Percentiles rank a stretch among this genome's conserved stretches.
phyloP scores from a whole-genome alignment of 2,113 vertebrate species.

The Empidonax traillii region DNA sequence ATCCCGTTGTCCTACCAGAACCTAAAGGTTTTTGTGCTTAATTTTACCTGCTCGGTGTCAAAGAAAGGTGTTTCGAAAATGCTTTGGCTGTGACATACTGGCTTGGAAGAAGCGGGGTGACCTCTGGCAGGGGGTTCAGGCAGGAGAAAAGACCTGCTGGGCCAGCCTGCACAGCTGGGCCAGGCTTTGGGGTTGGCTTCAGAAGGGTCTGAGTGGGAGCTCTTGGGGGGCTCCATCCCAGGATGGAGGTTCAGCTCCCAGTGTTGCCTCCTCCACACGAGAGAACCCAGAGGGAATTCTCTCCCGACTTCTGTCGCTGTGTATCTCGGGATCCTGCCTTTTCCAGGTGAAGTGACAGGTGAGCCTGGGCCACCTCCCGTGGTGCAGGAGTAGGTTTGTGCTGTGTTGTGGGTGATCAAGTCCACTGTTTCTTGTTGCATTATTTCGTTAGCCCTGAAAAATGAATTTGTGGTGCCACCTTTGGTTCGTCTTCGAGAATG shows the following conservation, averaged over 20 bases:
- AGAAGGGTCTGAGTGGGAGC: not conserved
- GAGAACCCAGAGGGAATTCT: not conserved
- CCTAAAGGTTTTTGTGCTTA: not conserved
- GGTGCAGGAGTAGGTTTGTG: not conserved
- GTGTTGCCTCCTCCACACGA: not conserved
- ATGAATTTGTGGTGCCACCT: conserved; percentile 63
- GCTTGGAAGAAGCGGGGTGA: not conserved
- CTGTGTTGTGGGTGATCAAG: not conserved
- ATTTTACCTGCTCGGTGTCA: not conserved
- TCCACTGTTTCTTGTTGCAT: not conserved
- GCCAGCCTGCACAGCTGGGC: not conserved
- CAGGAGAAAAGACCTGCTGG: not conserved
- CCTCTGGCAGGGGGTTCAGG: not conserved
- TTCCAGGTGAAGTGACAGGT: not conserved
- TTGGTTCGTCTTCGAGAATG: conserved; percentile 52
- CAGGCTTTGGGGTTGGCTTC: not conserved
- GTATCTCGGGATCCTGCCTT: not conserved
- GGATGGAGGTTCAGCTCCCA: not conserved
- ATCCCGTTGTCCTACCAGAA: not conserved
- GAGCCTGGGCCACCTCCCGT: not conserved
- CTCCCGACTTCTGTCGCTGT: not conserved
- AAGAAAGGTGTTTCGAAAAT: not conserved
- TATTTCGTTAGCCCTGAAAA: conserved; percentile 30
- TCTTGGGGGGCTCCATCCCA: not conserved
- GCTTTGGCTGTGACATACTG: not conserved